phyloP scores from a whole-genome alignment of 2,888 invertebrate genomes.

The Drosophila fulvimacula region DNA sequence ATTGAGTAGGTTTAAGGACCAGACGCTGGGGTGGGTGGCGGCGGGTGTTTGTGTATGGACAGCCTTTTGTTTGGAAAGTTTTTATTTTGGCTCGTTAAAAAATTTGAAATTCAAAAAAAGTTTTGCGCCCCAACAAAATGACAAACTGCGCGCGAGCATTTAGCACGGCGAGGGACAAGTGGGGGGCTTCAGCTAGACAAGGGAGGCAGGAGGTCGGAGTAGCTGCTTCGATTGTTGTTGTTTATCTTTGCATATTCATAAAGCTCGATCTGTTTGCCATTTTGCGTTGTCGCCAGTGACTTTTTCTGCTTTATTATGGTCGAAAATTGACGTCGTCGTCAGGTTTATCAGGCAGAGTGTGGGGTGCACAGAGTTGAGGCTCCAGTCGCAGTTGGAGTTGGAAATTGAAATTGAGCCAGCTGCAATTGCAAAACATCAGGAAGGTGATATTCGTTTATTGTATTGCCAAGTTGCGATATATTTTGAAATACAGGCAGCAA shows the following conservation, averaged over 20 bases:
- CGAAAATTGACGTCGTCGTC: conserved; percentile 51
- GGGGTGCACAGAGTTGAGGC: not conserved
- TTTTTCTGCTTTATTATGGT: conserved; percentile 67
- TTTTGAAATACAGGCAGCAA: not conserved
- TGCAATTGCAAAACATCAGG: conserved; percentile 64
- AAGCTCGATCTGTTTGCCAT: conserved; percentile 74
- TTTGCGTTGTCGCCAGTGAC: conserved; percentile 68
- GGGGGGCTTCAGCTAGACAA: conserved; percentile 14
- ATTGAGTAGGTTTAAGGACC: conserved; percentile 37
- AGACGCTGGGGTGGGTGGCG: conserved; percentile 4
- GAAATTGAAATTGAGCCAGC: conserved; percentile 43
- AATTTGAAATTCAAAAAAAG: conserved; percentile 67
- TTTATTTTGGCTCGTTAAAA: conserved; percentile 79
- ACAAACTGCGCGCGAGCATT: conserved; percentile 38
- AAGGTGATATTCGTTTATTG: conserved; percentile 64
- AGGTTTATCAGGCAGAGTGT: conserved; percentile 46
- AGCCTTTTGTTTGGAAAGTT: conserved; percentile 79
- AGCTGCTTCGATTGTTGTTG: conserved; percentile 47
- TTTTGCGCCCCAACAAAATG: conserved; percentile 41
- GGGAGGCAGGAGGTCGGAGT: conserved; percentile 4
- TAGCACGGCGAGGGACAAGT: conserved; percentile 5
- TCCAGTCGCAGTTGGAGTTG: not conserved
- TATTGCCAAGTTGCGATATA: conserved; percentile 51
- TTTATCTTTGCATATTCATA: conserved; percentile 82
- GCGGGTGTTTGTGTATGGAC: conserved; percentile 31